Conservation (phyloP, 2,797 vertebrate genomes). For the Sphaeramia orbicularis region DNA sequence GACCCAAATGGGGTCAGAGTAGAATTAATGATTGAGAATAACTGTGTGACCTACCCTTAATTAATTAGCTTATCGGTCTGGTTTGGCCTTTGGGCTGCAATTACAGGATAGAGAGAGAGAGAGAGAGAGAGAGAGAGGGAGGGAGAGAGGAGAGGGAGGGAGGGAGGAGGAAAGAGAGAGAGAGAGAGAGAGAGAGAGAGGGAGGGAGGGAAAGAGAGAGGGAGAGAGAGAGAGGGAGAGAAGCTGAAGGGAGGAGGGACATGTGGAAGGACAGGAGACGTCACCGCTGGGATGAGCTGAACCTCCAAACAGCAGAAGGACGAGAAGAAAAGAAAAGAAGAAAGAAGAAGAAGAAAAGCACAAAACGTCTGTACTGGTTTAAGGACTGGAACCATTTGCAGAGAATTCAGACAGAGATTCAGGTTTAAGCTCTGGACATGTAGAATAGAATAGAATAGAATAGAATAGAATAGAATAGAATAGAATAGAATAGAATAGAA, state of each 20-base stretch:
- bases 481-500: too few relatives aligned
- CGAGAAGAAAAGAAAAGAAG: too few relatives aligned
- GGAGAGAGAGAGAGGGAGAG: too few relatives aligned
- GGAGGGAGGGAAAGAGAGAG: too few relatives aligned
- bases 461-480: too few relatives aligned
- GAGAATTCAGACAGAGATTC: constrained; percentile 36
- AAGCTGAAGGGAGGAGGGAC: not conserved
- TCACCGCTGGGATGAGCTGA: constrained; percentile 11
- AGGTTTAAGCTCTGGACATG: constrained; percentile 44
- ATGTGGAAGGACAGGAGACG: constrained; percentile 13
- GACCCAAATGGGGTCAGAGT: constrained; percentile 50
- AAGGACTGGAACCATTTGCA: constrained; percentile 17
- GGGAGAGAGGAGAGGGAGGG: too few relatives aligned
- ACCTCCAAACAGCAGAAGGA: constrained; percentile 11
- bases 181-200: too few relatives aligned
- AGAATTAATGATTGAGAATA: constrained; percentile 57
- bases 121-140: too few relatives aligned
- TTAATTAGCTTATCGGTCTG: constrained; percentile 70
- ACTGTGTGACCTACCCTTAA: constrained; percentile 67
- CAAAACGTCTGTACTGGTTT: constrained; percentile 35
- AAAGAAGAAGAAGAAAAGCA: constrained; percentile 9
- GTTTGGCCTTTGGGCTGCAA: constrained; percentile 68
- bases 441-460: too few relatives aligned
- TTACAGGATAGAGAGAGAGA: constrained; percentile 39
- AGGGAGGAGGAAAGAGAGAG: too few relatives aligned